Percentiles rank a stretch among this genome's conserved stretches.
Evolutionary conservation across 2,113 vertebrate species (phyloP).

Genomic region (Scatophagus argus): DNA sequence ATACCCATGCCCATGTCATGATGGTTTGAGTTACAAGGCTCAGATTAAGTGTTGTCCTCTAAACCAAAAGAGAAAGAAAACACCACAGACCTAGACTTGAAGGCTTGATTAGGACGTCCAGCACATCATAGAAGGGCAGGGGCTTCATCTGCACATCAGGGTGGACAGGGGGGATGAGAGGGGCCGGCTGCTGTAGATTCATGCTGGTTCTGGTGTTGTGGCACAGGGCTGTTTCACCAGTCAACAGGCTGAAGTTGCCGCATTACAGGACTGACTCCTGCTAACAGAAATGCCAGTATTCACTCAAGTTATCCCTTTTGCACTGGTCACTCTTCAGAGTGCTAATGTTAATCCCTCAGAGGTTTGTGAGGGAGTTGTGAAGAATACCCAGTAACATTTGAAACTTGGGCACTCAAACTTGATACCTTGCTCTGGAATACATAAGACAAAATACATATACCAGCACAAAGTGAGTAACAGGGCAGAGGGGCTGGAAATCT

Average conservation of each 20-base stretch:
- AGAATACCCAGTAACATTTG: no score
- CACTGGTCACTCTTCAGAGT: no score
- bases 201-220: conserved; percentile 85
- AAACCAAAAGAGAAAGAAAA: neutral
- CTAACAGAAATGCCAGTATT: conserved; percentile 80
- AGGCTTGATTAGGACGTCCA: conserved; percentile 96
- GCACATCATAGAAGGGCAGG: conserved; percentile 95
- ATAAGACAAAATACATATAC: no score
- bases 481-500: no score
- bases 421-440: no score
- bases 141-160: conserved; percentile 95
- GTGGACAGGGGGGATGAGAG: conserved; percentile 93
- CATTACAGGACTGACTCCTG: conserved; percentile 81
- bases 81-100: conserved; percentile 92
- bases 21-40: neutral
- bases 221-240: conserved; percentile 79
- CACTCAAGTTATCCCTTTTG: conserved; percentile 59
- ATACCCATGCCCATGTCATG: neutral
- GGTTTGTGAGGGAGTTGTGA: no score
- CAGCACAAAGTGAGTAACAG: no score
- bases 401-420: no score
- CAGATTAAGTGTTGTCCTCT: neutral
- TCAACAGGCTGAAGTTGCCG: conserved; percentile 77
- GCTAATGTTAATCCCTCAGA: no score
- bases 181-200: conserved; percentile 91